These are phyloP conservation scores for Ectemnius lituratus DNA, from an alignment of 2,888 invertebrate genomes.

Conservation along the genomic window DNA sequence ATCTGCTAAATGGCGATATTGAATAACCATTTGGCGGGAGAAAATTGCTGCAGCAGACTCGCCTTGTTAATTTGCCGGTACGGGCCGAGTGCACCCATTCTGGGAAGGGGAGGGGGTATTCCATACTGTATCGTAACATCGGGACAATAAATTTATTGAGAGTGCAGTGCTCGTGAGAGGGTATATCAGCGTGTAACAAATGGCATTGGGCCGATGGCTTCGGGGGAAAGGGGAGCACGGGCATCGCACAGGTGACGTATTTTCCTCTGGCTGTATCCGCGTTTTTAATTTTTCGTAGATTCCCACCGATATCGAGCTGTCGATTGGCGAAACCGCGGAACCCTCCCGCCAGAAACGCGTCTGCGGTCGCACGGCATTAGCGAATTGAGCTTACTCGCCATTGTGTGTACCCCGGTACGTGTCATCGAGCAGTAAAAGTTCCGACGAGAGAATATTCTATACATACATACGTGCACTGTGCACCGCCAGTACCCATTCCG, in stretches of 20 bases:
- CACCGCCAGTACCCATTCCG: constrained; percentile 2
- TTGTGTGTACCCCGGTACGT: constrained; percentile 17
- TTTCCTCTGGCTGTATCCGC: constrained; percentile 39
- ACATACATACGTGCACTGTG: no score
- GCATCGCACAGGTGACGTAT: constrained; percentile 28
- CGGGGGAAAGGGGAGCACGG: not conserved
- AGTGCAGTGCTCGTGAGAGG: constrained; percentile 24
- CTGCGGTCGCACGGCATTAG: constrained; percentile 60
- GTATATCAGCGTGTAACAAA: constrained; percentile 40
- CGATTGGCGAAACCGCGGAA: constrained; percentile 59
- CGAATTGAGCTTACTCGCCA: constrained; percentile 52
- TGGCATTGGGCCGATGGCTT: constrained; percentile 2
- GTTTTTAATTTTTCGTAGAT: constrained; percentile 52
- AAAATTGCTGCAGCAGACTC: no score
- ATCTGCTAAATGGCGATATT: no score
- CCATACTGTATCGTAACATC: constrained; percentile 24
- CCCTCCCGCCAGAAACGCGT: constrained; percentile 49
- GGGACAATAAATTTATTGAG: constrained; percentile 44
- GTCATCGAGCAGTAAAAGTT: constrained; percentile 52
- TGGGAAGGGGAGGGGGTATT: constrained; percentile 22
- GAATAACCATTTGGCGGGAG: no score
- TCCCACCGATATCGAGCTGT: constrained; percentile 45
- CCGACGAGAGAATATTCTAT: constrained; percentile 16
- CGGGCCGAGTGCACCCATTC: no score
- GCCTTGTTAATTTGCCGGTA: no score